These are phyloP conservation scores for Porites divaricata DNA, from an alignment of 92 coral and sea anemone genomes.

Conservation along the genomic window DNA sequence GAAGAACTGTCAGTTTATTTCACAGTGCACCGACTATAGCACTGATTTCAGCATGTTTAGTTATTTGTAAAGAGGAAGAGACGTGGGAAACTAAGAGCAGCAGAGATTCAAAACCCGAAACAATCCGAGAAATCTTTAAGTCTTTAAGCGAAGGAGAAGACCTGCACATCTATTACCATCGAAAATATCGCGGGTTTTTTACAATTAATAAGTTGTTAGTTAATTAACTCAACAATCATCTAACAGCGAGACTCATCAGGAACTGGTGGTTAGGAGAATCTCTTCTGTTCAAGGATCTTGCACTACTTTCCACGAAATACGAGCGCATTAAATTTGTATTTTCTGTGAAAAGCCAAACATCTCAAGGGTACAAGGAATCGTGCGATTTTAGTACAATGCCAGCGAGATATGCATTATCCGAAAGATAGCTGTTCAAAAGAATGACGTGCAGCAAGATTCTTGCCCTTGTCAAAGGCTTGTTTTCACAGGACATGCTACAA, in stretches of 20 bases:
- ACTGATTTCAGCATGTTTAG: conserved; percentile 17
- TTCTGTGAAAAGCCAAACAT: conserved; percentile 62
- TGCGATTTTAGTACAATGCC: conserved; percentile 55
- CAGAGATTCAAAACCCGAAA: conserved; percentile 47
- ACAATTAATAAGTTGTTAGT: conserved; percentile 67
- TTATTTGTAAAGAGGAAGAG: conserved; percentile 42
- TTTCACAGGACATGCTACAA: conserved; percentile 57
- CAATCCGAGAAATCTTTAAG: conserved; percentile 37
- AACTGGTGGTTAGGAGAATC: conserved; percentile 16
- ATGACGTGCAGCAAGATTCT: conserved; percentile 54
- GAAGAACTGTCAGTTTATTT: conserved; percentile 11
- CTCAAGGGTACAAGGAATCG: conserved; percentile 60
- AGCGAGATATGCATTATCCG: conserved; percentile 39
- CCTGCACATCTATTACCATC: conserved; percentile 50
- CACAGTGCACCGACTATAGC: conserved; percentile 57
- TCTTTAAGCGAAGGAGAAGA: conserved; percentile 43
- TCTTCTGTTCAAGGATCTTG: conserved; percentile 60
- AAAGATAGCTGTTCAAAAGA: conserved; percentile 40
- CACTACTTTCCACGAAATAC: conserved; percentile 42
- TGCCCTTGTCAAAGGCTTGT: conserved; percentile 56
- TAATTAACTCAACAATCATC: conserved; percentile 33
- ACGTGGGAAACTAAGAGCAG: conserved; percentile 69
- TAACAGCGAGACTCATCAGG: conserved; percentile 25
- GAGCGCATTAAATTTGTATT: conserved; percentile 39
- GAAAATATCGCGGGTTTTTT: conserved; percentile 61